Evolutionary conservation across 2,797 vertebrate species (phyloP), one percentile per base, ranked within the genome.

Genomic region (Trachurus trachurus): DNA sequence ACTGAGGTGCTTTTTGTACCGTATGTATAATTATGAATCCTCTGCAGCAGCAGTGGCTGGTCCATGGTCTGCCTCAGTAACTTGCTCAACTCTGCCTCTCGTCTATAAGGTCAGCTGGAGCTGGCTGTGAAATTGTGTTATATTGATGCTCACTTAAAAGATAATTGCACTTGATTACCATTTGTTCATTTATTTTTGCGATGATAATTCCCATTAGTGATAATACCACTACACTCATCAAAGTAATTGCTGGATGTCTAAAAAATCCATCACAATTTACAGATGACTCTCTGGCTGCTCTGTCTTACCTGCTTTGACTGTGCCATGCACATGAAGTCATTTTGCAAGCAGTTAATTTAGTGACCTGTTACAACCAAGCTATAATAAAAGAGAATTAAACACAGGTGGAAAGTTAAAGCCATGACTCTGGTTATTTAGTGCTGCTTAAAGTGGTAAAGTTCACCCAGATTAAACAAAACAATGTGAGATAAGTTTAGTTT

Each of bases 21-120:
- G 58, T 74, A 26, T 26, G 47, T 76, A 4, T 82, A 81, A 84
- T 82, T 85, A 65, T 54, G 58, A 87, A 72, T 68, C 39, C 66
- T 69, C 59, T 63, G 3, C 3, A 64, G 42, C 49, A 63, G 63
- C 22, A 49, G 59, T 65, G 64, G 44, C 22, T 7, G 50, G 9
- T 17, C 39, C 40, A 37, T 19, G 49, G 19, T 50, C 26, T 29
- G 26, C 56, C 34, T 15, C 39, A 21, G 45, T 56, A 50, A 68
- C 64, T 49, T 37, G 29, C 29, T 53, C 34, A 39, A 45, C 16
- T 53, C 31, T 34, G 31, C 31, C 31, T 34, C 31, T 34, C 5
- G 31, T 34, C 31, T 34, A 34, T 6, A 34, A 34, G 31, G 31
- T 34, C 7, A 34, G 29, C 4, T 34, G 16, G 54, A 37, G 5